phyloP scores from a whole-genome alignment of 2,113 vertebrate species.

The Ciconia maguari region DNA sequence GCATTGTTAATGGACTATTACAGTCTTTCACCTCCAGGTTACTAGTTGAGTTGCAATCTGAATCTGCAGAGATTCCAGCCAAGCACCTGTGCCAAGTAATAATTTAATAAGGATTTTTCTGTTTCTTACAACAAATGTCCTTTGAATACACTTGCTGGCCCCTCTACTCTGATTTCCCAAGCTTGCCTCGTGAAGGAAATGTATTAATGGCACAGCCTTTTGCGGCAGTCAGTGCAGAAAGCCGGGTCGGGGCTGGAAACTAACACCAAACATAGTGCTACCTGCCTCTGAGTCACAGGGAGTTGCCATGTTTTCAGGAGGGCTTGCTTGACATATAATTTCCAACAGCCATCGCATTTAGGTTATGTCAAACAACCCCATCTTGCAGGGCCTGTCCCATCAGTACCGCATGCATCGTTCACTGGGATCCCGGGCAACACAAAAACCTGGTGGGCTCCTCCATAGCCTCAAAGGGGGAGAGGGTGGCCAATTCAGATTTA shows the following conservation, averaged over 20 bases:
- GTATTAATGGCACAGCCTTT: not conserved
- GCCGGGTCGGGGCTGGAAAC: not conserved
- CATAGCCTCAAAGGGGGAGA: not conserved
- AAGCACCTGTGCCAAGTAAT: slow-evolving; percentile 42
- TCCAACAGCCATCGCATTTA: not conserved
- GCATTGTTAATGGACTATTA: slow-evolving; percentile 71
- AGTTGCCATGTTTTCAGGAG: not conserved
- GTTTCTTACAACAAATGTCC: slow-evolving; percentile 51
- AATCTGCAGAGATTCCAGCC: slow-evolving; percentile 61
- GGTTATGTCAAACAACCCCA: not conserved
- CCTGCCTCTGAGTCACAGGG: not conserved
- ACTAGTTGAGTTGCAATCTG: slow-evolving; percentile 62
- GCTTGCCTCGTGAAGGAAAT: not conserved
- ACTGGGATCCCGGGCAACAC: not conserved
- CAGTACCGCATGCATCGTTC: not conserved
- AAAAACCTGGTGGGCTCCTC: not conserved
- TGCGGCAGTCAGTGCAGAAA: not conserved
- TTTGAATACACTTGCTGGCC: slow-evolving; percentile 31
- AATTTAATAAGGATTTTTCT: slow-evolving; percentile 44
- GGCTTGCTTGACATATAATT: not conserved
- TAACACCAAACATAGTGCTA: not conserved
- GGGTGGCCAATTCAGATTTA: not conserved
- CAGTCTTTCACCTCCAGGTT: slow-evolving; percentile 70
- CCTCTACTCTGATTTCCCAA: not conserved
- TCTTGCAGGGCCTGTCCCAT: not conserved